Percentiles rank a stretch among this genome's conserved stretches.
Evolutionary conservation across 2,113 vertebrate species (phyloP).

Genomic region (Anseranas semipalmata): DNA sequence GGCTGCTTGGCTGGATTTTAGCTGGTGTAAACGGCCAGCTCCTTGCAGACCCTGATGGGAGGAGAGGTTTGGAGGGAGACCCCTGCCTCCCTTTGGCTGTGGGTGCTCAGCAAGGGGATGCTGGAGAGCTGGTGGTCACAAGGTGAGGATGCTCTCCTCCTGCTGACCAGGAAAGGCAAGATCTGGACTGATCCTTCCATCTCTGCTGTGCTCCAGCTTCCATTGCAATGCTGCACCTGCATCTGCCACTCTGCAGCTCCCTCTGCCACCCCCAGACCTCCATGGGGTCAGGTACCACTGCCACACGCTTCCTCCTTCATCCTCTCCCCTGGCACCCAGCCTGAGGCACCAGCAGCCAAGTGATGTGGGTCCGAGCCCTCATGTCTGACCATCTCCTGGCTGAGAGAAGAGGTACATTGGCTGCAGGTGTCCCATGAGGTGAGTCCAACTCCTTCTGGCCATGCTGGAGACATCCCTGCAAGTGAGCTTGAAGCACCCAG

Average conservation of each 20-base stretch:
- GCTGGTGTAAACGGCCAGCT: background rate
- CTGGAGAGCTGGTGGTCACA: rapidly evolving
- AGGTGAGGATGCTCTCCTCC: background rate
- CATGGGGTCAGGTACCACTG: background rate
- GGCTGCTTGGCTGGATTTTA: background rate
- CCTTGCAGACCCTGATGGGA: background rate
- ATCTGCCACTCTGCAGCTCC: background rate
- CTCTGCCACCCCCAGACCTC: background rate
- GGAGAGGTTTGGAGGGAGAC: background rate
- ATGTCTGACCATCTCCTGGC: background rate
- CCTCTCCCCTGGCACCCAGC: background rate
- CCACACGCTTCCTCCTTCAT: background rate
- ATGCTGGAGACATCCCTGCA: background rate
- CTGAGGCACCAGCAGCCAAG: background rate
- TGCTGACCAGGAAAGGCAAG: background rate
- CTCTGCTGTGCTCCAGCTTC: background rate
- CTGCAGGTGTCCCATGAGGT: background rate
- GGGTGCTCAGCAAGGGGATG: rapidly evolving
- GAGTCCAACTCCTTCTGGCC: background rate
- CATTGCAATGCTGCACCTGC: background rate
- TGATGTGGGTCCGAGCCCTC: background rate
- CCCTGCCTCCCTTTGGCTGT: background rate
- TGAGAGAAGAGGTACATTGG: background rate
- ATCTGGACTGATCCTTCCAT: background rate
- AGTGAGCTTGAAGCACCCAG: background rate